Evolutionary conservation across 2,888 invertebrate species (phyloP), one percentile per base, ranked within the genome.

Genomic region (Eupithecia tripunctaria): DNA sequence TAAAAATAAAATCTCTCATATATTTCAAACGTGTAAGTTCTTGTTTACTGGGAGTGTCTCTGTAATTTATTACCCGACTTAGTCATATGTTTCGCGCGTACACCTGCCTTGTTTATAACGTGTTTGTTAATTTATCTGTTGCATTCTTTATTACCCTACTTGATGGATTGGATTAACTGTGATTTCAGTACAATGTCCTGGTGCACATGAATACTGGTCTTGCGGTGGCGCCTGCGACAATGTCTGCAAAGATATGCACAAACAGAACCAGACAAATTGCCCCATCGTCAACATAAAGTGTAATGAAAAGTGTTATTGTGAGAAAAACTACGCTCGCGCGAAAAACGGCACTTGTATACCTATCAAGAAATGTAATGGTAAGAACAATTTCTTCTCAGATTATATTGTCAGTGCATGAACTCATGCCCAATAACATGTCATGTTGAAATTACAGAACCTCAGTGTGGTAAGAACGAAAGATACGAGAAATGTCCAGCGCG

Each of bases 161-260:
- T 51, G 8, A 51, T 51, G n/a, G 21, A 21, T 51, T 21, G 21
- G 2, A 51, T 21, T 10, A 51, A 51, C 21, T 51, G n/a, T 51
- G 21, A 21, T 47, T 25, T 47, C 51, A 41, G 85, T 71, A 43
- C 78, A 76, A 73, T 85, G 89, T 72, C 73, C 2, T 14, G 79
- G 81, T 12, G 75, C 75, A 1, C 27, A 84, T 43, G 85, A 85
- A 66, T 83, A 76, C 66, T 86, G 71, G 65, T 71, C 81, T 0
- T 88, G 86, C 14, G 84, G 85, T 2, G 80, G 81, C 15, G 84
- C 82, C 2, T 88, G 88, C 59, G 88, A 88, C 70, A 87, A 84
- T 36, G 82, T 82, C 0, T 88, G 88, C 18, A 73, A 56, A 0
- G 83, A 80, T 4, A 63, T 87, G 8, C 69, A 78, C 1, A 68